Evolutionary conservation across 2,888 invertebrate genomes (phyloP), one percentile per base, ranked within the genome.

Genomic region (Physocephala rufipes): DNA sequence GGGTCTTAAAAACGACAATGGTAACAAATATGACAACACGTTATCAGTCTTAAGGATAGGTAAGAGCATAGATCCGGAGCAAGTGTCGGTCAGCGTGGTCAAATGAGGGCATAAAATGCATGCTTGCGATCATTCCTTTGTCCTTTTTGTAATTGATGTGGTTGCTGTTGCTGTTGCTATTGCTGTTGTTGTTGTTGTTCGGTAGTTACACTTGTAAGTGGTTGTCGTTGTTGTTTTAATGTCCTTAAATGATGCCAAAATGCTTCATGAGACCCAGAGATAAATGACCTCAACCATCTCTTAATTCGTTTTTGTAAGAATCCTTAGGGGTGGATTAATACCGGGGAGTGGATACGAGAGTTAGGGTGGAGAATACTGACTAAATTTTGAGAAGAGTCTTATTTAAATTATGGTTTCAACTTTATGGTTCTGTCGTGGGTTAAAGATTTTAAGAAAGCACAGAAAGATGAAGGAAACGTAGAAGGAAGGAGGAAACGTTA

Each of bases 211-310:
- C 36, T 36, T 36, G 36, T 36, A 7, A 36, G 4, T 36, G 9
- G 4, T 9, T 36, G 43, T 21, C 53, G 36, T 51, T n/a, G 30
- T 65, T n/a, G 55, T 51, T 66, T n/a, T n/a, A 30, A 77, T 76
- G 76, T 74, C 77, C 76, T 73, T 76, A 78, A 80, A 78, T 81
- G 75, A 77, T 80, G 79, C 79, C 80, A 81, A 79, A 76, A 77
- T 78, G 75, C 79, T 79, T 78, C 79, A 79, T 78, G 74, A 69
- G 75, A 75, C 19, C 76, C 75, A 76, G 82, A 81, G 82, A 81
- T 80, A 83, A 84, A 82, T 84, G 82, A 84, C 86, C 84, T 81
- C 84, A 84, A 85, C 86, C 85, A 85, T 85, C 83, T 84, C 82
- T 74, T 76, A 77, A 73, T 77, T 67, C 55, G 65, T 36, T 55